Conservation (phyloP, 2,888 invertebrate species). For the Ophion slaviceki region DNA sequence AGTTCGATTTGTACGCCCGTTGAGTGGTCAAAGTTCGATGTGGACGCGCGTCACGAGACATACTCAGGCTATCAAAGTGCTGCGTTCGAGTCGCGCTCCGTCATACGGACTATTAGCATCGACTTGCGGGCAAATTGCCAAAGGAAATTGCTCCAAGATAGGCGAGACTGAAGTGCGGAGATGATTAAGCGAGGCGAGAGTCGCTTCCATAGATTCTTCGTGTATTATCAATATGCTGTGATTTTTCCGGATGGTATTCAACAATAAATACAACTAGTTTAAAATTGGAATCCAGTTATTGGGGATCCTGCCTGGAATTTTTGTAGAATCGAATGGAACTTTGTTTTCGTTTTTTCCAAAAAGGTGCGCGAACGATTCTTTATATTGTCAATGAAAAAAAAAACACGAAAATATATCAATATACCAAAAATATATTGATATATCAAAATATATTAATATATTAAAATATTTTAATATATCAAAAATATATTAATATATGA, state of each 20-base stretch:
- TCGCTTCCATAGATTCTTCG: constrained; percentile 25
- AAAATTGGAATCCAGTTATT: neutral
- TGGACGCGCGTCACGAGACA: constrained; percentile 38
- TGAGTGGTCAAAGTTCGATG: constrained; percentile 37
- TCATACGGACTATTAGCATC: constrained; percentile 49
- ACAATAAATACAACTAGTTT: constrained; percentile 17
- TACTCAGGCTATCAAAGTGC: constrained; percentile 4
- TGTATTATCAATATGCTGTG: constrained; percentile 52
- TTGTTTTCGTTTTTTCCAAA: neutral
- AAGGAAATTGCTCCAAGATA: constrained; percentile 11
- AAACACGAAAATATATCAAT: too few species aligned
- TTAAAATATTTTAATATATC: too few species aligned
- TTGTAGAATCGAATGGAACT: neutral
- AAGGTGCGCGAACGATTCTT: neutral
- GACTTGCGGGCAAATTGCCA: constrained; percentile 38
- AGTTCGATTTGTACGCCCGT: constrained; percentile 9
- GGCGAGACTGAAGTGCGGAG: constrained; percentile 6
- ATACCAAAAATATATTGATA: too few species aligned
- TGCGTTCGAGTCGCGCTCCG: constrained; percentile 19
- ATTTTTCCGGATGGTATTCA: constrained; percentile 26
- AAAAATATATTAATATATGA: too few species aligned
- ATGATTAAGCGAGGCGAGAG: constrained; percentile 11
- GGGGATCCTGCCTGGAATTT: neutral
- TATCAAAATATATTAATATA: too few species aligned
- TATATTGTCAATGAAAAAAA: too few species aligned